A percentile compares a stretch with the other conserved stretches of the same genome.
Evolutionary conservation across 1,140 invertebrate species (phyloP).

Genomic region (Littorina saxatilis): DNA sequence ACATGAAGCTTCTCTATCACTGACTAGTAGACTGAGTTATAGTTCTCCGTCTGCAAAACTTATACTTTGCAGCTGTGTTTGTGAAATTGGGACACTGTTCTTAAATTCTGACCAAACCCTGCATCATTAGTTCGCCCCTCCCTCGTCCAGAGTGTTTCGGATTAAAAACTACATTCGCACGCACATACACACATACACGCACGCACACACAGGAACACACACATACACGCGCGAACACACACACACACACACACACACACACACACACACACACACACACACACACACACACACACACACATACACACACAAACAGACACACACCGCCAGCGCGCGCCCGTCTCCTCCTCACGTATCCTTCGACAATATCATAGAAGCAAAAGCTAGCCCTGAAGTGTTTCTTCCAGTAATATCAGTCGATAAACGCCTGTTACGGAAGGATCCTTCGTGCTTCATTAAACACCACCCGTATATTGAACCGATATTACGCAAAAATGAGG

Average conservation of each 20-base stretch:
- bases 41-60: neutral
- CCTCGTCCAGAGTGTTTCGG: neutral
- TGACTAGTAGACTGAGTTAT: neutral
- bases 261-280: constrained; percentile 15
- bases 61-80: neutral
- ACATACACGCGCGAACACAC: neutral
- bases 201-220: neutral
- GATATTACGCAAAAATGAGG: too few species aligned
- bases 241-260: constrained; percentile 11
- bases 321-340: neutral
- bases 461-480: too few species aligned
- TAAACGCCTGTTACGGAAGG: too few species aligned
- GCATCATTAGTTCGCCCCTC: neutral
- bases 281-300: constrained; percentile 15
- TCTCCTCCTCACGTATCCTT: neutral
- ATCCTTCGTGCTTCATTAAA: too few species aligned
- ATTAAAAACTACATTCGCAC: too few species aligned
- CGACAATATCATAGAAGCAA: neutral
- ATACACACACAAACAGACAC: neutral
- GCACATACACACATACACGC: neutral
- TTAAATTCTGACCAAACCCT: neutral
- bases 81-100: neutral
- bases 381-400: neutral
- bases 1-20: neutral
- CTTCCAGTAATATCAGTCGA: neutral